Conservation (phyloP, 2,797 vertebrate species). For the Mus caroli region DNA sequence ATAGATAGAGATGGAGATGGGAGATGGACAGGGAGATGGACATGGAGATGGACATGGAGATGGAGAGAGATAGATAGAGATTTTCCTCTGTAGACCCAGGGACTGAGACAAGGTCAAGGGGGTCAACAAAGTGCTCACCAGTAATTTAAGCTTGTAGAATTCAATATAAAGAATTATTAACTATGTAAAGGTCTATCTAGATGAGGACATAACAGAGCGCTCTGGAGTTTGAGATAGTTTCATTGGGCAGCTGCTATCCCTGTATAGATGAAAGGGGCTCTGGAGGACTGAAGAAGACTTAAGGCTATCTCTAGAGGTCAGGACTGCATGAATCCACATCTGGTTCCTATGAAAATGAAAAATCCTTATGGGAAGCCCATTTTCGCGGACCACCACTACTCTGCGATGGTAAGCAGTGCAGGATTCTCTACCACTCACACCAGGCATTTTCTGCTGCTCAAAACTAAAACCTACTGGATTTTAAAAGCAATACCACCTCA, state of each 20-base stretch:
- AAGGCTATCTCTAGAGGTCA: neutral
- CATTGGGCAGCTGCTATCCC: neutral
- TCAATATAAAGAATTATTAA: neutral
- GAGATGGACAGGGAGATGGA: neutral
- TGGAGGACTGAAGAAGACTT: neutral
- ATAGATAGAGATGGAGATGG: too few relatives aligned
- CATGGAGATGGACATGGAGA: too few relatives aligned
- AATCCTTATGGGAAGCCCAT: neutral
- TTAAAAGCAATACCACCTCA: neutral
- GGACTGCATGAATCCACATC: neutral
- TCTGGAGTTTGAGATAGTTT: neutral
- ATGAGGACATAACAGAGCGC: neutral
- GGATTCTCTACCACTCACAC: too few relatives aligned
- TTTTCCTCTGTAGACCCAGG: neutral
- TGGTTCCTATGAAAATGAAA: neutral
- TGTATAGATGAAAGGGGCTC: neutral
- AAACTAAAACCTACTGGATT: neutral
- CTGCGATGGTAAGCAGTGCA: neutral
- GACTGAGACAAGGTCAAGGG: neutral
- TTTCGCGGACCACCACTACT: neutral
- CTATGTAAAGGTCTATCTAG: neutral
- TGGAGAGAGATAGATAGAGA: too few relatives aligned
- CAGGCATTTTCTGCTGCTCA: neutral
- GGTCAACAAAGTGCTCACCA: neutral
- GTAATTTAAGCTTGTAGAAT: neutral